These are phyloP conservation scores for Leptopterna dolabrata DNA, from an alignment of 2,888 invertebrate genomes.

Conservation along the genomic window DNA sequence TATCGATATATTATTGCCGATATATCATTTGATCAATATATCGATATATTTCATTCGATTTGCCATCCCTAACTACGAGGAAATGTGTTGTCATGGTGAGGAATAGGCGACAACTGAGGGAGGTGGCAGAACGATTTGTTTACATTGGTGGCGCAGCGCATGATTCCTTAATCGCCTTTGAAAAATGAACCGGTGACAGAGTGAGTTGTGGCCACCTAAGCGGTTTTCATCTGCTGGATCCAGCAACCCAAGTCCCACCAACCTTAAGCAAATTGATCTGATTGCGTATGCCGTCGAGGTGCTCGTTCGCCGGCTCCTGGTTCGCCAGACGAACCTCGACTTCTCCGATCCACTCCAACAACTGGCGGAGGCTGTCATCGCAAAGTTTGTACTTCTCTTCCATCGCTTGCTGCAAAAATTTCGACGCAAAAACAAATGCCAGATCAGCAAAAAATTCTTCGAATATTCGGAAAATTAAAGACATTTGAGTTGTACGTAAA, in stretches of 20 bases:
- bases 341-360: constrained; percentile 87
- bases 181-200: neutral
- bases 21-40: too few species aligned
- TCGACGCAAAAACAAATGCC: constrained; percentile 62
- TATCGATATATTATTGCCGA: too few species aligned
- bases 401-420: constrained; percentile 88
- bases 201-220: neutral
- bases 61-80: too few species aligned
- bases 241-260: too few species aligned
- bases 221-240: too few species aligned
- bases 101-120: neutral
- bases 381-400: constrained; percentile 94
- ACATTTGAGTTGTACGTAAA: too few species aligned
- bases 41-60: too few species aligned
- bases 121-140: too few species aligned
- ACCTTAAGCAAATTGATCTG: constrained; percentile 92
- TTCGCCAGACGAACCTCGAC: constrained; percentile 86
- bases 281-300: constrained; percentile 85
- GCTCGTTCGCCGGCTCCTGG: constrained; percentile 88
- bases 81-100: neutral
- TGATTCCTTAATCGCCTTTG: neutral
- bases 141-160: neutral
- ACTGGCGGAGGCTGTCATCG: constrained; percentile 85
- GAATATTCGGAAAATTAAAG: too few species aligned
- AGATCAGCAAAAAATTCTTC: constrained; percentile 11